Evolutionary conservation across 1,140 invertebrate species (phyloP), one percentile per base, ranked within the genome.

Genomic region (Orius insidiosus): DNA sequence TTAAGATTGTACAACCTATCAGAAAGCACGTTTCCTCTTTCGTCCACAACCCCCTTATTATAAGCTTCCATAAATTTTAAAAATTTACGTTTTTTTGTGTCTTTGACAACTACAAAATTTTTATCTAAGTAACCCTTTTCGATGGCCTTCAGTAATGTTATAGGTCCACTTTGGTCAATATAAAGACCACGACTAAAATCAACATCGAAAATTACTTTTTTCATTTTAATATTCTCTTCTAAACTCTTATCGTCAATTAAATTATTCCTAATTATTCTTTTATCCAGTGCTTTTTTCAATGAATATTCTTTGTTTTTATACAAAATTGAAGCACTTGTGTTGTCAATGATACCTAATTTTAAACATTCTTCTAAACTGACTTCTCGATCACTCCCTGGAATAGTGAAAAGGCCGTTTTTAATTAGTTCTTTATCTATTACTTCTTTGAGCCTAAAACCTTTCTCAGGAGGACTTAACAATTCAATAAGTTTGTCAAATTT

Each of bases 301-400:
- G 78, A 72, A 37, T 87, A 65, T 58, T 76, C 74, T 24, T 24
- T 24, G 7, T 24, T 24, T 24, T 24, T 24, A 7, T 24, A 24
- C 24, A 24, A 24, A 24, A 88, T 83, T 16, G 72, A 58, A 16
- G 81, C 82, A 2, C 85, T 88, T 45, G 75, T 65, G 2, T 80
- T 73, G 62, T 90, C 79, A 35, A 96, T 83, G 8, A 94, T 79
- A 56, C 82, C 76, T 39, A 87, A 66, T 54, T 78, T 76, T 24
- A 94, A 65, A 54, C 88, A 90, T 62, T 93, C 85, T 62, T 86
- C 73, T 53, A 97, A 80, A 47, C 84, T 81, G 3, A 92, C 73
- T 19, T 85, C 63, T 55, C 83, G 71, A 59, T 89, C 84, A 1
- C 85, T 86, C 24, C 80, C 80, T 32, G 87, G 85, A 54, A 95